Base-by-base conservation (phyloP, 2,888 invertebrate genomes). In the Drosophila helvetica region DNA sequence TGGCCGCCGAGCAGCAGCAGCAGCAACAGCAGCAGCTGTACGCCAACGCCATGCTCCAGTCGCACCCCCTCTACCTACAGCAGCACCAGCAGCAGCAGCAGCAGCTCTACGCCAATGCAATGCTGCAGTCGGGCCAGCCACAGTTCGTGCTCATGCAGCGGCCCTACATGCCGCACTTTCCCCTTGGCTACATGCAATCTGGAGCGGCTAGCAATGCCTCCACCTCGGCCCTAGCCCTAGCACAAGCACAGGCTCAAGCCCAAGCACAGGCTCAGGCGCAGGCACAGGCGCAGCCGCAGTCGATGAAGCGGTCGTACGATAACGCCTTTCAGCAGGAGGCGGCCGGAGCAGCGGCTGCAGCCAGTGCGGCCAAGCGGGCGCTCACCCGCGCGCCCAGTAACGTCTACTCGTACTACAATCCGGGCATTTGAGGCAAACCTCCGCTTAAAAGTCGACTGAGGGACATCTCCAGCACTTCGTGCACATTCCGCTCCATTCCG, bases 241-340 rank as follows among this genome's bases (percentile, higher is more conserved):
- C 33, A 27, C 27, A 27, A 9, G 27, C 27, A 10, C 30, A 30
- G 30, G 30, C 30, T 10, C 30, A 30, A 10, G 30, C 30, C 5
- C 33, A 33, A 5, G 33, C 15, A 2, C 33, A 33, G 5, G 33
- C 38, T 1, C 33, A 33, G 33, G 33, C 33, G 2, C 38, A 33
- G 3, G 33, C 12, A 12, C 33, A 56, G 30, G 48, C 57, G 51
- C 65, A 68, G 51, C 74, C 83, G 1, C 78, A 86, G 30, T 94
- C 93, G 48, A 93, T 95, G 71, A 96, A 96, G 90, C 93, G 96
- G 2, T 93, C 94, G 0, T 96, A 96, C 92, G 96, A 96, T 47
- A 94, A 94, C 84, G 96, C 96, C 1, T 96, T 96, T 84, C 93
- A 94, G 1, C 93, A 93, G 12, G 93, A 91, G 30, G 79, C 87